Base-by-base conservation (phyloP, 2,888 invertebrate species). In the Aelia acuminata region DNA sequence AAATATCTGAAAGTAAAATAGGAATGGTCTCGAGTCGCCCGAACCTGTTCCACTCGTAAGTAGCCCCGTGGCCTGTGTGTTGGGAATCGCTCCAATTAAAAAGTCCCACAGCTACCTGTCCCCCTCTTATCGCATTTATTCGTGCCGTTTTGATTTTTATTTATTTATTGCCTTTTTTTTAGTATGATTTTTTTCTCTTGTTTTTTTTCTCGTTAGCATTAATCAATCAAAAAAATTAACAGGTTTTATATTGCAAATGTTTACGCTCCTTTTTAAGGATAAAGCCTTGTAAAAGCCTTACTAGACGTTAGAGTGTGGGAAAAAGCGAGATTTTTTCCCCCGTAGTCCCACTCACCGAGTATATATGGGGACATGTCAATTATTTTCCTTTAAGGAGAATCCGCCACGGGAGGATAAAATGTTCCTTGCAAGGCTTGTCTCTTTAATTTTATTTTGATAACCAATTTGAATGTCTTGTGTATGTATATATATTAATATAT, bases 81-180 rank as follows among this genome's bases (percentile, higher is more conserved):
- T 85, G 85, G 85, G 85, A 85, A 85, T 85, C 50, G 53, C 50
- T 85, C 85, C 85, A 85, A 85, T 85, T 85, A 85, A 85, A 85
- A 85, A 85, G 85, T 85, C 85, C 50, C 53, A 53, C 85, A 49
- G 53, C 57, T 35, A 47, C 84, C 84, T 35, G 84, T 49, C 31
- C 84, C 35, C 11, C n/a, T 43, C 80, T 80, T 80, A 80, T 80
- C 80, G 43, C 80, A 80, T 80, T 80, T 80, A 80, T 80, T 80
- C 43, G 43, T 80, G 43, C 80, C 80, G 80, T 80, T 80, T 47
- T 80, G 80, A 80, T 43, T 80, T 80, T 80, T 80, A 43, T 80
- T 80, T 80, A 80, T 80, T 80, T 80, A 47, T 80, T 80, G 13
- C 7, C 22, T 39, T 39, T 80, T 80, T 57, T 57, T 26, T 11